Percentiles rank a stretch among this genome's conserved stretches.
Evolutionary conservation across 2,113 vertebrate species (phyloP).

Genomic region (Rhodinocichla rosea): DNA sequence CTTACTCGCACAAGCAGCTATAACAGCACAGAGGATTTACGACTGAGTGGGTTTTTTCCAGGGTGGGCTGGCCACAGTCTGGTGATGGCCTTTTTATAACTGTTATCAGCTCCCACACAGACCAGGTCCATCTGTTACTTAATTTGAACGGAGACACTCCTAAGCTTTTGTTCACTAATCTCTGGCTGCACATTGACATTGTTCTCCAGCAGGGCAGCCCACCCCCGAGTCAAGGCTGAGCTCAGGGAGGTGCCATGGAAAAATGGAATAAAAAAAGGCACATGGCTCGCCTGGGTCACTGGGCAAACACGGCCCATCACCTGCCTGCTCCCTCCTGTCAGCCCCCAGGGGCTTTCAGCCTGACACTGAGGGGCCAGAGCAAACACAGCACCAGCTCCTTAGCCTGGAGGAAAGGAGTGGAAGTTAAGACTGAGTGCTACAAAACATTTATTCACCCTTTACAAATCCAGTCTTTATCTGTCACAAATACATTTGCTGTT

Average conservation of each 20-base stretch:
- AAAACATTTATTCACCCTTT: background rate
- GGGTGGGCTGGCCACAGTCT: slow-evolving; percentile 34
- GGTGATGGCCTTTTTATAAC: slow-evolving; percentile 53
- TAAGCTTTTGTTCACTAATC: slow-evolving; percentile 27
- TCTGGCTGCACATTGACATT: background rate
- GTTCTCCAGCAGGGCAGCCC: background rate
- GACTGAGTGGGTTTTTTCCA: slow-evolving; percentile 37
- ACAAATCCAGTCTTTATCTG: background rate
- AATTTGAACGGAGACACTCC: background rate
- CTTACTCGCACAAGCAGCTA: background rate
- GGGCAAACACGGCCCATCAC: background rate
- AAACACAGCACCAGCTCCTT: background rate
- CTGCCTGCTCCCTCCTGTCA: background rate
- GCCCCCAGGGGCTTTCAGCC: background rate
- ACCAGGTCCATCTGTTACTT: slow-evolving; percentile 44
- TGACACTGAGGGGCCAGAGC: background rate
- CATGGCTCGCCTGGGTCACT: accelerated
- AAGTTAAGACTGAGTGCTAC: background rate
- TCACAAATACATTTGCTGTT: background rate
- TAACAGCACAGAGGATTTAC: slow-evolving; percentile 32
- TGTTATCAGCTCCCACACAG: slow-evolving; percentile 42
- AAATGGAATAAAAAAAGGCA: background rate
- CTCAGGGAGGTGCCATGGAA: background rate
- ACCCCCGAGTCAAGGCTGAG: background rate
- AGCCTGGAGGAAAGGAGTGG: background rate